These are phyloP conservation scores for Drosophila monieri DNA, from an alignment of 2,888 invertebrate species.

Conservation along the genomic window DNA sequence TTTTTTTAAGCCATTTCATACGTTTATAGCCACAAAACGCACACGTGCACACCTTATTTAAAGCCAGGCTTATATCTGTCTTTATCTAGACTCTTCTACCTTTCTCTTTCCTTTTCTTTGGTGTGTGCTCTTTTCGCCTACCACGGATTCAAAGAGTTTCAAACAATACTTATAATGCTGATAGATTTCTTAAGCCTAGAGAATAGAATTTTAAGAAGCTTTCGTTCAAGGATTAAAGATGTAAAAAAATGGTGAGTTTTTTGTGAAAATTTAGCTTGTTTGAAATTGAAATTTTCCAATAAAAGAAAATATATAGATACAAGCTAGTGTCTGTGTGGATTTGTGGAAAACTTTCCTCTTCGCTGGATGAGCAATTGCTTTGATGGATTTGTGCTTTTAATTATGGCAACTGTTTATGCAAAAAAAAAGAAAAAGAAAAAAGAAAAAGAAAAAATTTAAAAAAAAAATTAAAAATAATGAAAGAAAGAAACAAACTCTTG, in stretches of 20 bases:
- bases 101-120: neutral
- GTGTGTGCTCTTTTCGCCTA: neutral
- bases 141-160: constrained; percentile 9
- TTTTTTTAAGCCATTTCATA: constrained; percentile 63
- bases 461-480: neutral
- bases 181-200: neutral
- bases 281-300: constrained; percentile 25
- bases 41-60: constrained; percentile 7
- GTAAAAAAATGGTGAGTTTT: too few relatives aligned
- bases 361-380: constrained; percentile 46
- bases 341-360: constrained; percentile 34
- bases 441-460: neutral
- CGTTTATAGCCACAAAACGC: constrained; percentile 1
- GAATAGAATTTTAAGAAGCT: neutral
- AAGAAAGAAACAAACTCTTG: constrained; percentile 39
- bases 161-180: neutral
- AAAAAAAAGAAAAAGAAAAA: constrained; percentile 9
- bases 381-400: constrained; percentile 43
- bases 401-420: constrained; percentile 43
- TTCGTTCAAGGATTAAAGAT: neutral
- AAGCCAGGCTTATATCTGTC: constrained; percentile 24
- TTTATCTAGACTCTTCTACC: constrained; percentile 7
- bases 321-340: too few relatives aligned
- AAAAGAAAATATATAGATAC: neutral
- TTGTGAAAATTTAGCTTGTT: too few relatives aligned